Evolutionary conservation across 2,888 invertebrate species (phyloP).

Genomic region (Acleris holmiana): DNA sequence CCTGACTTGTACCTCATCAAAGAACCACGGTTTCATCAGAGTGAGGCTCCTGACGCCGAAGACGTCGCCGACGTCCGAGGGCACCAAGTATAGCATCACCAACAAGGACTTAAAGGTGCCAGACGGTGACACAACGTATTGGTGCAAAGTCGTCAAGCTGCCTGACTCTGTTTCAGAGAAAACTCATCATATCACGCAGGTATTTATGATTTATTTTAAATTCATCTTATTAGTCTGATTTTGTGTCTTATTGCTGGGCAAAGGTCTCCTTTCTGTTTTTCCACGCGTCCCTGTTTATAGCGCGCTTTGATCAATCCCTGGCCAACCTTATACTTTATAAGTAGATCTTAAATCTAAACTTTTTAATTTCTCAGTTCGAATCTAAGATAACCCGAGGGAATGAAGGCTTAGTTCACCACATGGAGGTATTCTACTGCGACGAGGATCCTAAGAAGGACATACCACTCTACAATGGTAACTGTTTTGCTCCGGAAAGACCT

Average conservation of each 20-base stretch:
- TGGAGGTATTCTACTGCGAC: conserved; percentile 99
- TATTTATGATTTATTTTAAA: conserved; percentile 44
- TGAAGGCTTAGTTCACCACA: conserved; percentile 97
- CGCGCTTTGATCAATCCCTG: no score
- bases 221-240: no score
- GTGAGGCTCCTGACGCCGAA: conserved; percentile 86
- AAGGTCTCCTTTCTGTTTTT: no score
- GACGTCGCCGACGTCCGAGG: conserved; percentile 65
- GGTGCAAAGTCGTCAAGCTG: conserved; percentile 95
- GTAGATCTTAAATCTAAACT: no score
- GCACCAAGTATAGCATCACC: conserved; percentile 85
- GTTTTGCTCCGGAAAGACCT: conserved; percentile 90
- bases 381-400: conserved; percentile 91
- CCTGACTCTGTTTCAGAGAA: conserved; percentile 86
- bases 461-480: conserved; percentile 93
- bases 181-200: conserved; percentile 92
- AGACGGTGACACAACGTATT: conserved; percentile 95
- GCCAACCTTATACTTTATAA: no score
- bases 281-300: no score
- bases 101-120: conserved; percentile 90
- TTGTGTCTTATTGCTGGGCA: no score
- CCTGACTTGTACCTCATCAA: conserved; percentile 76
- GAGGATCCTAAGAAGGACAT: conserved; percentile 86
- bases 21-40: conserved; percentile 89
- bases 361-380: conserved; percentile 87